phyloP scores from a whole-genome alignment of 2,113 vertebrate species.

The Caloenas nicobarica region DNA sequence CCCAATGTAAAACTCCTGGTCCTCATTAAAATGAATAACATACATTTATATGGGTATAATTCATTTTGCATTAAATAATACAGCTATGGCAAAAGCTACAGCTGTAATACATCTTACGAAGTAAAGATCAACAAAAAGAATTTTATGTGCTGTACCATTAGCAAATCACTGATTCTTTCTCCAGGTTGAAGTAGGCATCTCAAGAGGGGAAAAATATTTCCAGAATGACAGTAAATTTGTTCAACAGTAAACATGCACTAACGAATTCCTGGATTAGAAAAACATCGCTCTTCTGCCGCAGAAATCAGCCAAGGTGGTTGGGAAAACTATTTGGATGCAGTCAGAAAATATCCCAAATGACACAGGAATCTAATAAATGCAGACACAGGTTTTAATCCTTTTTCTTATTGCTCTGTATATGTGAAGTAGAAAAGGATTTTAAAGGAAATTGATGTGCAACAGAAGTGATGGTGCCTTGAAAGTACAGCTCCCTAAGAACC shows the following conservation, averaged over 20 bases:
- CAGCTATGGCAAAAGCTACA: not conserved
- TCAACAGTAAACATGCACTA: constrained; percentile 38
- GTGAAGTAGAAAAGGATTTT: not conserved
- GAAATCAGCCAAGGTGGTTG: not conserved
- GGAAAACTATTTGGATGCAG: constrained; percentile 24
- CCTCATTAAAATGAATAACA: constrained; percentile 23
- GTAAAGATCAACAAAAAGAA: constrained; percentile 29
- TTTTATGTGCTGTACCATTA: not conserved
- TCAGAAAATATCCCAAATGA: constrained; percentile 1
- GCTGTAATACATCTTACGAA: constrained; percentile 31
- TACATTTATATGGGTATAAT: not conserved
- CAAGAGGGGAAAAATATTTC: constrained; percentile 14
- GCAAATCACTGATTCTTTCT: not conserved
- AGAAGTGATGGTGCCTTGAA: not conserved
- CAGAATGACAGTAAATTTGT: constrained; percentile 44
- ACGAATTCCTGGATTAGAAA: constrained; percentile 29
- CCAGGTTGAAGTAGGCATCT: constrained; percentile 27
- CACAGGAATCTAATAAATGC: not conserved
- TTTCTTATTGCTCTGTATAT: not conserved
- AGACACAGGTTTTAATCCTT: not conserved
- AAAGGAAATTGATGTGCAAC: not conserved
- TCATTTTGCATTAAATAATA: constrained; percentile 23
- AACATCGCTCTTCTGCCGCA: not conserved
- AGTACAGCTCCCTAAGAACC: not conserved
- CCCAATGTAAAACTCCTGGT: not conserved